phyloP scores from a whole-genome alignment of 2,113 vertebrate genomes.

The Chaenogobius annularis region DNA sequence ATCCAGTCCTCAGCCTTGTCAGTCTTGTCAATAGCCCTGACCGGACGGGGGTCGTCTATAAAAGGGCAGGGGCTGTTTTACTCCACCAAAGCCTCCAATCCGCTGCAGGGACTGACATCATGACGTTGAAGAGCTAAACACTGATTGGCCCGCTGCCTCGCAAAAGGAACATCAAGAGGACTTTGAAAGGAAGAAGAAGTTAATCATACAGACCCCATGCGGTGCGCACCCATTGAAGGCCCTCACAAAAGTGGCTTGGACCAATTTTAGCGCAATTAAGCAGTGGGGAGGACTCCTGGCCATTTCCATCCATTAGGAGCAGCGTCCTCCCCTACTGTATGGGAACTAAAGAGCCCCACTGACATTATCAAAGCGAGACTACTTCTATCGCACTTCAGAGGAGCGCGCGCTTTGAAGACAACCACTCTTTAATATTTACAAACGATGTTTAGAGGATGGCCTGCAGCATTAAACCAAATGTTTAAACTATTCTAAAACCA shows the following conservation, averaged over 20 bases:
- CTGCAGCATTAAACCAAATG: conserved; percentile 11
- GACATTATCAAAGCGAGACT: conserved; percentile 21
- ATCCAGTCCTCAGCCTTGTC: conserved; percentile 48
- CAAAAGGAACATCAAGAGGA: conserved; percentile 70
- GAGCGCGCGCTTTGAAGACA: not conserved
- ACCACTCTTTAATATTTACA: not conserved
- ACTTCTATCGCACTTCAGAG: conserved; percentile 13
- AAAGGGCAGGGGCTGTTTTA: conserved; percentile 66
- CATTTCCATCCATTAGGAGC: conserved; percentile 73
- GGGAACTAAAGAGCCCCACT: conserved; percentile 28
- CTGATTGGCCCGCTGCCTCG: conserved; percentile 69
- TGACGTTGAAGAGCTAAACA: conserved; percentile 55
- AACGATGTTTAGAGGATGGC: conserved; percentile 1
- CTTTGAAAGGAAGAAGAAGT: conserved; percentile 76
- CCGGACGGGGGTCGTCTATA: conserved; percentile 66
- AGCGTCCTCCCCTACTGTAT: conserved; percentile 43
- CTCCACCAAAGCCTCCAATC: conserved; percentile 71
- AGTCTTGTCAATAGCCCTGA: conserved; percentile 43
- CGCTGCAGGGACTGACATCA: conserved; percentile 34
- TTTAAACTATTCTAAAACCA: conserved; percentile 23
- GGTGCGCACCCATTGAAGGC: conserved; percentile 73
- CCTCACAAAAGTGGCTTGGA: conserved; percentile 74
- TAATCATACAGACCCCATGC: conserved; percentile 82
- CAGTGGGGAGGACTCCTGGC: conserved; percentile 74
- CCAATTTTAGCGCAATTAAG: conserved; percentile 83